Conservation (phyloP, 2,113 vertebrate species). For the Carlito syrichta region DNA sequence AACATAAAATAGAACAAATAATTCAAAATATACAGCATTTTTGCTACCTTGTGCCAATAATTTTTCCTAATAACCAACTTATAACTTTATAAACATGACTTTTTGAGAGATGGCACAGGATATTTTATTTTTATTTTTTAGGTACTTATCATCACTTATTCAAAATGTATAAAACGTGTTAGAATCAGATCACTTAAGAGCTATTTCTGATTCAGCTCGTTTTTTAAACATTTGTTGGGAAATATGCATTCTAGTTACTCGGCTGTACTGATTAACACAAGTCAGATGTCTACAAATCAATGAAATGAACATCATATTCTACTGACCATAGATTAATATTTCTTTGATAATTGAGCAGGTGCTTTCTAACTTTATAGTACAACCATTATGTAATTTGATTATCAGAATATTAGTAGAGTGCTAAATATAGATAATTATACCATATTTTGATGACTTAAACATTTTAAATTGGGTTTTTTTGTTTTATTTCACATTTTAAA, state of each 20-base stretch:
- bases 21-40: slow-evolving; percentile 1
- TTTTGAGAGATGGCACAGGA: not conserved
- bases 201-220: slow-evolving; percentile 20
- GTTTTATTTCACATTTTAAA: slow-evolving; percentile 22
- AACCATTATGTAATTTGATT: slow-evolving; percentile 16
- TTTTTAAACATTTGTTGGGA: slow-evolving; percentile 9
- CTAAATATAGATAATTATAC: not conserved
- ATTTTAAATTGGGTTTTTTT: slow-evolving; percentile 39
- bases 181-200: slow-evolving; percentile 26
- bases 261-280: not conserved
- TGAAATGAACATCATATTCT: not conserved
- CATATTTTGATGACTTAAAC: slow-evolving; percentile 32
- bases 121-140: slow-evolving; percentile 35
- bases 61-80: not conserved
- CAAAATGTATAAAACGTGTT: slow-evolving; percentile 6
- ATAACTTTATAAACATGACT: slow-evolving; percentile 26
- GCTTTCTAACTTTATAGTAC: slow-evolving; percentile 14
- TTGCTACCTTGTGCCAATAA: slow-evolving; percentile 27
- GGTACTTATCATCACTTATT: not conserved
- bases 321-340: not conserved
- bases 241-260: not conserved
- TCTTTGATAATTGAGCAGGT: slow-evolving; percentile 29
- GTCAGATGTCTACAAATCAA: slow-evolving; percentile 13
- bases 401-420: slow-evolving; percentile 2
- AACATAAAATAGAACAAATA: slow-evolving; percentile 22